Conservation (phyloP, 2,113 vertebrate genomes). For the Rhipidura dahli region DNA sequence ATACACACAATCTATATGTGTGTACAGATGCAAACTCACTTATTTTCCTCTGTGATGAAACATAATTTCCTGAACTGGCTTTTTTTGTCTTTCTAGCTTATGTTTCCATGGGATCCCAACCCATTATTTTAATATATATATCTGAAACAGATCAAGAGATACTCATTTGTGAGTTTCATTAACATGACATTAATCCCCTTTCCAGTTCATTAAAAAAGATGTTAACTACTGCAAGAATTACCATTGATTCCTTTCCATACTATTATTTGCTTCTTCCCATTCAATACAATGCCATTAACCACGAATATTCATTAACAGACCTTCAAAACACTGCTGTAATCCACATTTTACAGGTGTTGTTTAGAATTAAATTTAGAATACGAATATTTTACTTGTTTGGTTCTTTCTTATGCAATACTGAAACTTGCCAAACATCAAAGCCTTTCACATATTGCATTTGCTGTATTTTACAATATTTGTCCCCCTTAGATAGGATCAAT, state of each 20-base stretch:
- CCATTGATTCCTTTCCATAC: background rate
- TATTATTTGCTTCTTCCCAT: background rate
- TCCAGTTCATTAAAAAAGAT: slow-evolving; percentile 19
- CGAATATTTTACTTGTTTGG: background rate
- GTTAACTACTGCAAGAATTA: background rate
- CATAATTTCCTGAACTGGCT: background rate
- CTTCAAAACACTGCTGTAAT: background rate
- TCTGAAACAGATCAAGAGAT: background rate
- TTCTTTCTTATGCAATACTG: background rate
- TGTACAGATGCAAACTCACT: background rate
- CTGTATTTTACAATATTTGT: background rate
- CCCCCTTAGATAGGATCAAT: background rate
- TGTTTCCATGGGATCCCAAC: background rate
- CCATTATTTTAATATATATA: background rate
- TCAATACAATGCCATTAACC: background rate
- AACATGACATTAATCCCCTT: background rate
- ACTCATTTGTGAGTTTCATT: background rate
- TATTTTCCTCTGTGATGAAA: background rate
- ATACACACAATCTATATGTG: background rate
- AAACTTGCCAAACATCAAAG: background rate
- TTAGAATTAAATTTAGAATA: background rate
- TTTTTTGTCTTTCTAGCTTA: background rate
- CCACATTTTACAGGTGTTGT: background rate
- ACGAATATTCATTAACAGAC: background rate
- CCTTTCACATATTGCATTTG: background rate